Evolutionary conservation across 1,140 invertebrate species (phyloP).

Genomic region (Drosophila busckii): DNA sequence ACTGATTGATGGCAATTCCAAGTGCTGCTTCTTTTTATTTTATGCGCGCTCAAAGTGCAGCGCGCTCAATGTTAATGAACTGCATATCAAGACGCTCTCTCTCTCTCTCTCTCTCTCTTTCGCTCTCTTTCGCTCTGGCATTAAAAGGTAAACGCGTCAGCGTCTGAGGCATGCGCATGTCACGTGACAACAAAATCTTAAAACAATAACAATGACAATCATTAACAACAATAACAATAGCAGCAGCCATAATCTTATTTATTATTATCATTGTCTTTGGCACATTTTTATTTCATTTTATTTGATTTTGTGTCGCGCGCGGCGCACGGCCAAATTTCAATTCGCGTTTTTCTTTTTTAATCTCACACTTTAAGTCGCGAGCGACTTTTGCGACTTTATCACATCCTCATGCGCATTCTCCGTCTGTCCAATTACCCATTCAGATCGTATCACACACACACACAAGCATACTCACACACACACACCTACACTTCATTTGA

Average conservation of each 20-base stretch:
- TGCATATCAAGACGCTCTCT: background rate
- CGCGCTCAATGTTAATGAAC: background rate
- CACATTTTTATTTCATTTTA: constrained; percentile 12
- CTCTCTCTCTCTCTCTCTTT: background rate
- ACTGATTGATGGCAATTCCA: constrained; percentile 18
- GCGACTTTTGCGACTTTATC: too few species aligned
- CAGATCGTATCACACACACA: background rate
- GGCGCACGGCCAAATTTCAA: constrained; percentile 22
- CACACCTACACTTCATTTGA: background rate
- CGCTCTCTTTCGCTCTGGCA: constrained; percentile 1
- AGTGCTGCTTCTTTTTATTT: too few species aligned
- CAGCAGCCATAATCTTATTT: constrained; percentile 1
- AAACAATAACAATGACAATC: constrained; percentile 6
- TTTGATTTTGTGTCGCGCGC: constrained; percentile 20
- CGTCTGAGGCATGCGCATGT: constrained; percentile 5
- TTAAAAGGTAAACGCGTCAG: background rate
- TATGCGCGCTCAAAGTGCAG: constrained; percentile 17
- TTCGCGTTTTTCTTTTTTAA: constrained; percentile 11
- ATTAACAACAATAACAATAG: constrained; percentile 14
- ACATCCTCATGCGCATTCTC: background rate
- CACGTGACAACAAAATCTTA: constrained; percentile 15
- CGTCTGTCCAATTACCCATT: too few species aligned
- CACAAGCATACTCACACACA: background rate
- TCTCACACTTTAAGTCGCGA: too few species aligned
- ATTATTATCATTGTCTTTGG: constrained; percentile 10